Evolutionary conservation across 2,797 vertebrate genomes (phyloP).

Genomic region (Neoniphon sammara): DNA sequence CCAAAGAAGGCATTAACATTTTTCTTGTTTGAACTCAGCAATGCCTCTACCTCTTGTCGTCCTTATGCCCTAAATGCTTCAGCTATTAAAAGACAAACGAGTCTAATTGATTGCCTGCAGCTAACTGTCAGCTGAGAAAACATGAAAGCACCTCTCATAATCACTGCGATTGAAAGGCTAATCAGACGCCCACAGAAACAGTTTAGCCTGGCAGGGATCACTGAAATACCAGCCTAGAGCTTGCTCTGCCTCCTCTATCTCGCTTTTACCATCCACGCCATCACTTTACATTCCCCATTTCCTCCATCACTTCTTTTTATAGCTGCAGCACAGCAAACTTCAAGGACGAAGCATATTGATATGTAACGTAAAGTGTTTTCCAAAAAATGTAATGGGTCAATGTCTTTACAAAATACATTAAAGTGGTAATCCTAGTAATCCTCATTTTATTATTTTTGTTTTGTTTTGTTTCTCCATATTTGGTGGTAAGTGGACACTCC

Average conservation of each 20-base stretch:
- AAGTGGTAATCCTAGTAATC: neutral
- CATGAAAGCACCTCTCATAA: slow-evolving; percentile 67
- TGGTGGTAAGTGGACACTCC: too few species aligned
- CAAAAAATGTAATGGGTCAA: neutral
- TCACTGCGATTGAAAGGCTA: slow-evolving; percentile 64
- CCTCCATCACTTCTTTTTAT: slow-evolving; percentile 5
- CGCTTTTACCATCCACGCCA: slow-evolving; percentile 15
- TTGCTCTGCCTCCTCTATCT: slow-evolving; percentile 8
- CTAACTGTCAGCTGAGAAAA: slow-evolving; percentile 77
- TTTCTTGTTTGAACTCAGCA: slow-evolving; percentile 38
- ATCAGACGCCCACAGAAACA: slow-evolving; percentile 65
- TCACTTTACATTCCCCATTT: slow-evolving; percentile 13
- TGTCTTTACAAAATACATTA: neutral
- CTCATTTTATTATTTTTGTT: too few species aligned
- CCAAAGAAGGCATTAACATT: slow-evolving; percentile 46
- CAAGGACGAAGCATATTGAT: neutral
- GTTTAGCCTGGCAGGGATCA: slow-evolving; percentile 66
- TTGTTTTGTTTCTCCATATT: too few species aligned
- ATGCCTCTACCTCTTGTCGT: slow-evolving; percentile 23
- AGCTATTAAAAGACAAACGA: slow-evolving; percentile 65
- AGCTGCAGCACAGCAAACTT: neutral
- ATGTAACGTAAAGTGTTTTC: neutral
- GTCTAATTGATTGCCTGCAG: slow-evolving; percentile 70
- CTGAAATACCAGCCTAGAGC: slow-evolving; percentile 56
- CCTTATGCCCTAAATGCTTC: slow-evolving; percentile 54